phyloP scores from a whole-genome alignment of 1,140 invertebrate species.

The Drosophila truncata region DNA sequence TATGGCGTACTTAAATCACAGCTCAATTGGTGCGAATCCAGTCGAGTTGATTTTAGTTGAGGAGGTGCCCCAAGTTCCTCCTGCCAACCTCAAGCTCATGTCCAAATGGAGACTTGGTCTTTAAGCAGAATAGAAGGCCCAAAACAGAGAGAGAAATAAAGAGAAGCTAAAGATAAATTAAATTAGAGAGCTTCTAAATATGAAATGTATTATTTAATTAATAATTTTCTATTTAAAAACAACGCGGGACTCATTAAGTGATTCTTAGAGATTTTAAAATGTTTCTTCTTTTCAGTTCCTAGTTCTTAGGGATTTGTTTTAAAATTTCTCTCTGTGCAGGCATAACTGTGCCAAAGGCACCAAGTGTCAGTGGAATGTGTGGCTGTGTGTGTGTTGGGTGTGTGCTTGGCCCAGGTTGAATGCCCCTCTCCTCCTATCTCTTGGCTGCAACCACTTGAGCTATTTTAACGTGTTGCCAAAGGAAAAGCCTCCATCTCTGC shows the following conservation, averaged over 20 bases:
- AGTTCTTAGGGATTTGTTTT: background rate
- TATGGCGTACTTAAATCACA: slow-evolving; percentile 61
- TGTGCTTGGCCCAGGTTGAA: slow-evolving; percentile 37
- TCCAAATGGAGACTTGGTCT: slow-evolving; percentile 28
- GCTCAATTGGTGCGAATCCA: slow-evolving; percentile 49
- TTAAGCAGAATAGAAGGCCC: slow-evolving; percentile 1
- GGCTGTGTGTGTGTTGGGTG: slow-evolving; percentile 8
- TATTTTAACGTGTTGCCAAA: slow-evolving; percentile 67
- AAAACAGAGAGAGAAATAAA: background rate
- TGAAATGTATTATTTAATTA: background rate
- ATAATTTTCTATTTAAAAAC: background rate
- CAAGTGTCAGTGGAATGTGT: slow-evolving; percentile 25
- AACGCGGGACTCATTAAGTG: background rate
- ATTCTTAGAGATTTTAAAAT: no score
- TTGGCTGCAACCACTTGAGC: slow-evolving; percentile 67
- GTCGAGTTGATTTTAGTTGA: slow-evolving; percentile 26
- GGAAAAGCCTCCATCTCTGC: slow-evolving; percentile 28
- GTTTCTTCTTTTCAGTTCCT: background rate
- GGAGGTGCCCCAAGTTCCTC: slow-evolving; percentile 17
- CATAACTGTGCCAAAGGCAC: slow-evolving; percentile 53
- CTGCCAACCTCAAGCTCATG: slow-evolving; percentile 8
- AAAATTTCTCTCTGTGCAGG: slow-evolving; percentile 3
- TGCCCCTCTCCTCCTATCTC: slow-evolving; percentile 9
- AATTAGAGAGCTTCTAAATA: background rate
- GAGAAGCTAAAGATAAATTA: background rate